Evolutionary conservation across 2,888 invertebrate genomes (phyloP).

Genomic region (Sturmia bella): DNA sequence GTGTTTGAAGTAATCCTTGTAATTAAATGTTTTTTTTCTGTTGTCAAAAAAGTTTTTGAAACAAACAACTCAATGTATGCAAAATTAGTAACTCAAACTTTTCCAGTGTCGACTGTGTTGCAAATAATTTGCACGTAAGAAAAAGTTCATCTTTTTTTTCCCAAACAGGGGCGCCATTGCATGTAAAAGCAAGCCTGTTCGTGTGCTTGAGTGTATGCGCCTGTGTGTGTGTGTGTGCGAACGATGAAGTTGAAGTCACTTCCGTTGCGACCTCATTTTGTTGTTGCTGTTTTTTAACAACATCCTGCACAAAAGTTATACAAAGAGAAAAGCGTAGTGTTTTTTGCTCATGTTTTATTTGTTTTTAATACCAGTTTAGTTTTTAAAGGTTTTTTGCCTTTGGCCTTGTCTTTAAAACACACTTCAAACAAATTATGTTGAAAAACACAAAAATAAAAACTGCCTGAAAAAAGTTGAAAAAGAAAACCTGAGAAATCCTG

Average conservation of each 20-base stretch:
- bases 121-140: slow-evolving; percentile 59
- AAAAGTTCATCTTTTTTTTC: slow-evolving; percentile 38
- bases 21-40: slow-evolving; percentile 59
- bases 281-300: slow-evolving; percentile 12
- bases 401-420: slow-evolving; percentile 61
- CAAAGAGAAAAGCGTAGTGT: slow-evolving; percentile 26
- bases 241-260: slow-evolving; percentile 52
- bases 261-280: slow-evolving; percentile 52
- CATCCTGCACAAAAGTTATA: slow-evolving; percentile 47
- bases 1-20: slow-evolving; percentile 57
- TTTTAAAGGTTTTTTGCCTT: slow-evolving; percentile 58
- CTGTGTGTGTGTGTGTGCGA: neutral
- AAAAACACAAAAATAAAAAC: neutral
- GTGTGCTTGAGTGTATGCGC: neutral
- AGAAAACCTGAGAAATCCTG: slow-evolving; percentile 25
- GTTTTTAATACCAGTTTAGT: slow-evolving; percentile 41
- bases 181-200: slow-evolving; percentile 32
- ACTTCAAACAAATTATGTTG: slow-evolving; percentile 35
- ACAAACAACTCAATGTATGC: slow-evolving; percentile 63
- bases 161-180: slow-evolving; percentile 40
- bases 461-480: neutral
- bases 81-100: slow-evolving; percentile 58
- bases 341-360: slow-evolving; percentile 36
- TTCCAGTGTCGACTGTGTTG: slow-evolving; percentile 51
- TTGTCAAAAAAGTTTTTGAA: slow-evolving; percentile 56